These are phyloP conservation scores for Nebria brevicollis DNA, from an alignment of 2,888 invertebrate species.

Conservation along the genomic window DNA sequence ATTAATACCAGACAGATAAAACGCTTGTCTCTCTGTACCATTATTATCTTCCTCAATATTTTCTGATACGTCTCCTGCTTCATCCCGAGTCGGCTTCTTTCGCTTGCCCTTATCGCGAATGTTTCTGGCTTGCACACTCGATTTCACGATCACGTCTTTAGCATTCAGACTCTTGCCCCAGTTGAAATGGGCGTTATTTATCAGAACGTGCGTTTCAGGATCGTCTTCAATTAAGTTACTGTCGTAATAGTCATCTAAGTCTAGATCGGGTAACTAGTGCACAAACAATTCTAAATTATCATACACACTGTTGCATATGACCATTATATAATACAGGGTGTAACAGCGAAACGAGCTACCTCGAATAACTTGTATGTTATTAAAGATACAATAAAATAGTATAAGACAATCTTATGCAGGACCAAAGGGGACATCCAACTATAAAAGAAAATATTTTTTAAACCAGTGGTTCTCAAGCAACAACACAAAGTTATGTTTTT, in stretches of 20 bases:
- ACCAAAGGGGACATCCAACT: no score
- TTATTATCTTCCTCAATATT: constrained; percentile 36
- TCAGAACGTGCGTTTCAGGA: constrained; percentile 66
- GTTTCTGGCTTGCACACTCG: constrained; percentile 49
- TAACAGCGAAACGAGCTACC: no score
- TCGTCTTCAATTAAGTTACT: constrained; percentile 62
- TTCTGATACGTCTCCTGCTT: constrained; percentile 51
- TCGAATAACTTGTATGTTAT: no score
- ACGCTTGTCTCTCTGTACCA: constrained; percentile 51
- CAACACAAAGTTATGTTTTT: no score
- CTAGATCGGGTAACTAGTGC: constrained; percentile 70
- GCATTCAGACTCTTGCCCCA: constrained; percentile 66
- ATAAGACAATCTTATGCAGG: no score
- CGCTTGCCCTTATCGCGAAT: constrained; percentile 66
- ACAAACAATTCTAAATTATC: constrained; percentile 13
- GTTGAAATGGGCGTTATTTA: constrained; percentile 71
- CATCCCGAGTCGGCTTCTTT: constrained; percentile 56
- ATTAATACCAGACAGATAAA: constrained; percentile 61
- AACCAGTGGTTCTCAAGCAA: no score
- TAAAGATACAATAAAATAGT: no score
- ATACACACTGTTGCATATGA: background rate
- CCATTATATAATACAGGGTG: background rate
- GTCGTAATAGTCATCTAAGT: constrained; percentile 72
- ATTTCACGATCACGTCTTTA: constrained; percentile 54
- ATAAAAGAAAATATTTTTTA: no score